Percentiles rank a stretch among this genome's conserved stretches.
Evolutionary conservation across 2,113 vertebrate genomes (phyloP).

Genomic region (Budorcas taxicolor): DNA sequence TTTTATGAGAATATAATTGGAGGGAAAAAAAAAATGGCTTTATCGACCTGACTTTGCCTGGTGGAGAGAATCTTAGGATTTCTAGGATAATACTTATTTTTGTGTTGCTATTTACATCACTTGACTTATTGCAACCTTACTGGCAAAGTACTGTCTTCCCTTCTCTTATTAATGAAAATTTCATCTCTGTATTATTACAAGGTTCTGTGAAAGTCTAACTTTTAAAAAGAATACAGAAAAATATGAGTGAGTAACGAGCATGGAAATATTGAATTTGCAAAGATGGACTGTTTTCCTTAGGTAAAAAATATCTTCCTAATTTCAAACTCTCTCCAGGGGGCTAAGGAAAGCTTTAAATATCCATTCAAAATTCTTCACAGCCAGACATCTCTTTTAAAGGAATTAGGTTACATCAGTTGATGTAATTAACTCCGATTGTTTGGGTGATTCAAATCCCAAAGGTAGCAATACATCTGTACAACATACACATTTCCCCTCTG

Average conservation of each 20-base stretch:
- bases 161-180: background rate
- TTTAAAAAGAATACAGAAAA: background rate
- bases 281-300: background rate
- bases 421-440: constrained; percentile 48
- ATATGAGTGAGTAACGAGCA: background rate
- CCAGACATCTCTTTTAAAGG: constrained; percentile 26
- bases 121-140: background rate
- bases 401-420: constrained; percentile 36
- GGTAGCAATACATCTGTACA: constrained; percentile 29
- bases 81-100: background rate
- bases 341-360: constrained; percentile 39
- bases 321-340: background rate
- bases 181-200: background rate
- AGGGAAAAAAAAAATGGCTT: accelerated
- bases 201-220: background rate
- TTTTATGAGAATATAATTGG: background rate
- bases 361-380: constrained; percentile 31
- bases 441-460: constrained; percentile 40
- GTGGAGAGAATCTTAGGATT: background rate
- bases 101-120: background rate
- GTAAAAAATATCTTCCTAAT: constrained; percentile 37
- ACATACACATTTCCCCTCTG: background rate
- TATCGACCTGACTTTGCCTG: background rate
- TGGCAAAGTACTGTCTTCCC: background rate
- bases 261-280: constrained; percentile 28